phyloP scores from a whole-genome alignment of 1,140 invertebrate genomes.

The Protaetia brevitarsis region DNA sequence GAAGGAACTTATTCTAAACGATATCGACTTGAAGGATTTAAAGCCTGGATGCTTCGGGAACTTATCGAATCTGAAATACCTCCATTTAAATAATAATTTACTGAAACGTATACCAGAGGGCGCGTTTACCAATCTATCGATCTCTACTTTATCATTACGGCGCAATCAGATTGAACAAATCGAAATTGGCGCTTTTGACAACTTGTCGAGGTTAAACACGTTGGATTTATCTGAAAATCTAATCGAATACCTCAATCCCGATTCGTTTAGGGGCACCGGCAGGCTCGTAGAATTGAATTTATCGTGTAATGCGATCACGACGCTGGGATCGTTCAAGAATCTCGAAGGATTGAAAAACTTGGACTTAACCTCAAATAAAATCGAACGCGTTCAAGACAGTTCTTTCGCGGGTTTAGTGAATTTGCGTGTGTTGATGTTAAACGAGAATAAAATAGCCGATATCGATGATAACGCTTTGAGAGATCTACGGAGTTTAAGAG shows the following conservation, averaged over 20 bases:
- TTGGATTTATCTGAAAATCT: neutral
- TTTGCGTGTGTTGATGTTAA: neutral
- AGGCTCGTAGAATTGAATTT: neutral
- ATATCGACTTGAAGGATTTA: too few species aligned
- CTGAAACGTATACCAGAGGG: too few species aligned
- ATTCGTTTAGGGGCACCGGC: neutral
- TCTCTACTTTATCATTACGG: too few species aligned
- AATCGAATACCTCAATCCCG: neutral
- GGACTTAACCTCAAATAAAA: neutral
- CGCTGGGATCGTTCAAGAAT: neutral
- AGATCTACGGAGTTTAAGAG: neutral
- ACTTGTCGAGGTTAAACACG: neutral
- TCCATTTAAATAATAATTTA: too few species aligned
- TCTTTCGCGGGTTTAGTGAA: neutral
- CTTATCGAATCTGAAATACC: too few species aligned
- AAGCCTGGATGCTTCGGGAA: too few species aligned
- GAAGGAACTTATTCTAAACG: too few species aligned
- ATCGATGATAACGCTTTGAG: neutral
- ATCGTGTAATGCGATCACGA: neutral
- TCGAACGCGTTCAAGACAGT: neutral
- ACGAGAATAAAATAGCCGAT: neutral
- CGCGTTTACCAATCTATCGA: too few species aligned
- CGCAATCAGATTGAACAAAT: conserved; percentile 29
- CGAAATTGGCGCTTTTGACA: neutral
- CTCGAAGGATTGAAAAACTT: neutral